These are phyloP conservation scores for Sphaeramia orbicularis DNA, from an alignment of 2,797 vertebrate species.

Conservation along the genomic window DNA sequence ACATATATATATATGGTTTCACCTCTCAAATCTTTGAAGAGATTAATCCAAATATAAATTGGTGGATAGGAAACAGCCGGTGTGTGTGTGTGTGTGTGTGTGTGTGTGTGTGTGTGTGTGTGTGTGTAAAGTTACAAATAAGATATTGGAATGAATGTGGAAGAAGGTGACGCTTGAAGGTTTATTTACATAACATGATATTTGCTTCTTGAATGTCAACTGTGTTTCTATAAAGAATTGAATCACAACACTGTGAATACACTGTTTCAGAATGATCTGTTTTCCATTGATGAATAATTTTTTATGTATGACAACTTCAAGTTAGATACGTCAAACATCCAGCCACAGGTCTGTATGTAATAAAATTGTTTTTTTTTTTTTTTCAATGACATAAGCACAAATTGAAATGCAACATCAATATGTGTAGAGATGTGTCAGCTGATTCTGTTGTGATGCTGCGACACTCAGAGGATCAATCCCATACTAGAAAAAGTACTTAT, in stretches of 20 bases:
- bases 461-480: no score
- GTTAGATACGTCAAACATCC: not conserved
- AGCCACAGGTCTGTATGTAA: no score
- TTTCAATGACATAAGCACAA: no score
- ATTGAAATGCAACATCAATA: no score
- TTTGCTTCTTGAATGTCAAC: slow-evolving; percentile 14
- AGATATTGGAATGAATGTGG: slow-evolving; percentile 15
- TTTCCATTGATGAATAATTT: not conserved
- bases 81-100: no score
- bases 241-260: not conserved
- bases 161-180: slow-evolving; percentile 2
- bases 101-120: not conserved
- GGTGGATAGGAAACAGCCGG: slow-evolving; percentile 16
- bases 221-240: slow-evolving; percentile 19
- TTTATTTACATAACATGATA: slow-evolving; percentile 34
- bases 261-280: not conserved
- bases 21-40: slow-evolving; percentile 48
- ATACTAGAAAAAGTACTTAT: no score
- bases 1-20: no score
- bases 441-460: no score
- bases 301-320: slow-evolving; percentile 11
- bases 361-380: no score
- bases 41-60: slow-evolving; percentile 36
- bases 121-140: slow-evolving; percentile 38
- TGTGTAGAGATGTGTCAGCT: no score